Conservation (phyloP, 2,113 vertebrate species). For the Scomber scombrus region DNA sequence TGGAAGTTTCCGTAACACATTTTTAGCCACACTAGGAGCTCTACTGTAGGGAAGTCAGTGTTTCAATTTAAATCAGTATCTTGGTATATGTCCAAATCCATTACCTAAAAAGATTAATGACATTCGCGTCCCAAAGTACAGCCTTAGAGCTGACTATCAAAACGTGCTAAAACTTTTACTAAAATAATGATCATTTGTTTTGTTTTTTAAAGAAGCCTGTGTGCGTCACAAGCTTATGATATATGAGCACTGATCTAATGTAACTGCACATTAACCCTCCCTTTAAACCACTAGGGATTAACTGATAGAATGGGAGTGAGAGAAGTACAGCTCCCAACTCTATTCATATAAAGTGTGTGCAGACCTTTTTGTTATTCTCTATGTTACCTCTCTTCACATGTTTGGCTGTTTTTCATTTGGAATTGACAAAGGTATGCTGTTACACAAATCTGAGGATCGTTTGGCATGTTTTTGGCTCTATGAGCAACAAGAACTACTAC, state of each 20-base stretch:
- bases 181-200: too few relatives aligned
- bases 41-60: too few relatives aligned
- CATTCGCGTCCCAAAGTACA: too few relatives aligned
- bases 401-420: background rate
- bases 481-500: background rate
- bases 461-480: background rate
- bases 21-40: too few relatives aligned
- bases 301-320: background rate
- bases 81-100: too few relatives aligned
- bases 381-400: background rate
- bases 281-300: conserved; percentile 25
- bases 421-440: background rate
- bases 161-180: too few relatives aligned
- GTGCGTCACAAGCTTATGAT: conserved; percentile 17
- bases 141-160: too few relatives aligned
- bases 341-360: background rate
- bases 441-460: background rate
- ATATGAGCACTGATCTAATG: conserved; percentile 14
- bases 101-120: too few relatives aligned
- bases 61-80: too few relatives aligned
- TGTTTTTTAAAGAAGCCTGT: too few relatives aligned
- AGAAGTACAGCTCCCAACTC: conserved; percentile 8
- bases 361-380: conserved; percentile 12
- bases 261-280: conserved; percentile 2
- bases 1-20: too few relatives aligned